Percentiles rank a stretch among this genome's conserved stretches.
These are phyloP conservation scores for Morelia viridis DNA, from an alignment of 2,797 vertebrate species.

Conservation along the genomic window DNA sequence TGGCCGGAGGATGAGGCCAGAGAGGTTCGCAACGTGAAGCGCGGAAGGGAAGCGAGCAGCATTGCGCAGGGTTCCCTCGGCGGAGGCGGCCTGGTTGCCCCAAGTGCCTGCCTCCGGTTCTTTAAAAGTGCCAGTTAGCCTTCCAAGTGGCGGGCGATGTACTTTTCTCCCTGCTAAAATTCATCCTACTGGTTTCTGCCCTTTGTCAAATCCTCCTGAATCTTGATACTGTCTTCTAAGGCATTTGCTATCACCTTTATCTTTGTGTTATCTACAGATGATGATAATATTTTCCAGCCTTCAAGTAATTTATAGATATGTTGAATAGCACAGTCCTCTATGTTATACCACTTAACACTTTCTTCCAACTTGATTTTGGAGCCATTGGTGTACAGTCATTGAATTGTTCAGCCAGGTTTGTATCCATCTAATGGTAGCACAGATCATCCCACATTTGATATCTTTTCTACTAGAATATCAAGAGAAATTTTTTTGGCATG, in stretches of 20 bases:
- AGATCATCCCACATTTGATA: neutral
- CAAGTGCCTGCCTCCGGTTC: too few species aligned
- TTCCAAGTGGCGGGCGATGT: too few species aligned
- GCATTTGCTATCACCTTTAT: neutral
- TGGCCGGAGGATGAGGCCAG: neutral
- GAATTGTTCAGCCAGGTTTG: neutral
- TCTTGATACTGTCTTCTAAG: neutral
- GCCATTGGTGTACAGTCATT: neutral
- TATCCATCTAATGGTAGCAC: neutral
- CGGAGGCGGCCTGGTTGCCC: neutral
- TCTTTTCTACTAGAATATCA: neutral
- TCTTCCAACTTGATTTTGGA: neutral
- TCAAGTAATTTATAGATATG: neutral
- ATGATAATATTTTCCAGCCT: neutral
- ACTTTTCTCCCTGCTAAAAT: neutral
- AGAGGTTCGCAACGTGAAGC: accelerated
- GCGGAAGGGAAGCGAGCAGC: neutral
- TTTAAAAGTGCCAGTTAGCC: neutral
- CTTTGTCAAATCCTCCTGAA: neutral
- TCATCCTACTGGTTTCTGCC: neutral
- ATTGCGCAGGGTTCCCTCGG: neutral
- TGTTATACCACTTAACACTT: neutral
- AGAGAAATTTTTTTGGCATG: neutral
- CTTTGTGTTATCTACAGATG: neutral
- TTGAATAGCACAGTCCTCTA: neutral